Conservation (phyloP, 2,888 invertebrate species). For the Automeris io region DNA sequence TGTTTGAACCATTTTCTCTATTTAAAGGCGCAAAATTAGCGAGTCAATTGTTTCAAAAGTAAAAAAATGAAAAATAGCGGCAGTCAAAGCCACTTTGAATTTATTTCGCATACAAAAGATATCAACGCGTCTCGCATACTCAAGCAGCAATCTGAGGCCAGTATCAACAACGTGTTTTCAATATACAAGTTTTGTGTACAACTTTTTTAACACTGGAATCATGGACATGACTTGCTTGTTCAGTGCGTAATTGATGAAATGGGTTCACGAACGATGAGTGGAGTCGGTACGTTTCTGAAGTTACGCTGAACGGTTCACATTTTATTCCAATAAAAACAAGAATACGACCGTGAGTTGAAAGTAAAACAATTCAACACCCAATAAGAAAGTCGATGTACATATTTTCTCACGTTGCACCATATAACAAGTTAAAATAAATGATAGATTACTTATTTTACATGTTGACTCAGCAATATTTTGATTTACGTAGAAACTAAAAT, state of each 20-base stretch:
- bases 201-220: slow-evolving; percentile 11
- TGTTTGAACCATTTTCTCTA: slow-evolving; percentile 13
- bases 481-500: no score
- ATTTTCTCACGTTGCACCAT: no score
- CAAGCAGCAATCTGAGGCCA: slow-evolving; percentile 9
- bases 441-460: no score
- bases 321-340: no score
- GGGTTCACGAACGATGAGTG: background rate
- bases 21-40: slow-evolving; percentile 24
- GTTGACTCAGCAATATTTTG: no score
- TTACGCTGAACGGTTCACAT: slow-evolving; percentile 11
- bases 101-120: slow-evolving; percentile 60
- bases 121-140: slow-evolving; percentile 52
- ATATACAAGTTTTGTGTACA: slow-evolving; percentile 25
- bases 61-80: slow-evolving; percentile 33
- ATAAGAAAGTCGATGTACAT: no score
- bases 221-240: slow-evolving; percentile 6
- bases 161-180: slow-evolving; percentile 28
- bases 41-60: slow-evolving; percentile 2
- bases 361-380: background rate
- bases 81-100: slow-evolving; percentile 23
- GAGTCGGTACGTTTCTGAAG: no score
- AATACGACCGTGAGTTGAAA: no score
- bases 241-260: slow-evolving; percentile 2
- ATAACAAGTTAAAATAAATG: no score